Percentiles rank a stretch among this genome's conserved stretches.
Evolutionary conservation across 2,888 invertebrate genomes (phyloP).

Genomic region (Hymenopus coronatus): DNA sequence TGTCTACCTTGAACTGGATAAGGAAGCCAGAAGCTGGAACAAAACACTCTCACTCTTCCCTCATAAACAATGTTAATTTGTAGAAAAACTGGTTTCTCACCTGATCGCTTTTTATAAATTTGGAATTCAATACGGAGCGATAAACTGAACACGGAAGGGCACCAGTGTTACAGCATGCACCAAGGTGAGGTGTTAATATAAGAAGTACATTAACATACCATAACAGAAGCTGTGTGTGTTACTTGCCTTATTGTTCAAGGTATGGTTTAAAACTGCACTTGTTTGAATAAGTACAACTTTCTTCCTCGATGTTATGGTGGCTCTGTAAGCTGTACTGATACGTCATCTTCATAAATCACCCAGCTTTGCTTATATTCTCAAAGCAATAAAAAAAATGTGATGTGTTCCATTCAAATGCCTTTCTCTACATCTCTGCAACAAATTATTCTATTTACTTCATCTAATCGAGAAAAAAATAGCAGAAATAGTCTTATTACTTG

Average conservation of each 20-base stretch:
- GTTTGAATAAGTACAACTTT: neutral
- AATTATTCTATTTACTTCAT: no score
- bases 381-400: no score
- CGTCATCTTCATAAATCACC: no score
- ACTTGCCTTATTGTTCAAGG: neutral
- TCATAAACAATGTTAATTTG: neutral
- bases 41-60: neutral
- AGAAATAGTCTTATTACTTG: no score
- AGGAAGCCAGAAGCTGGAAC: neutral
- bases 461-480: no score
- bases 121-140: neutral
- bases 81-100: neutral
- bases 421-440: no score
- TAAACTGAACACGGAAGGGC: neutral
- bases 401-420: no score
- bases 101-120: neutral
- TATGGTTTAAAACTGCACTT: neutral
- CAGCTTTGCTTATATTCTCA: no score
- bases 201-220: neutral
- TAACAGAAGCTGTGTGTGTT: neutral
- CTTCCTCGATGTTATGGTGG: neutral
- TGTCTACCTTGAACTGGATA: neutral
- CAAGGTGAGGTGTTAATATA: neutral
- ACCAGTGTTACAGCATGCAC: neutral
- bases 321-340: no score